Base-by-base conservation (phyloP, 2,888 invertebrate species). In the Brachyopa scutellaris region DNA sequence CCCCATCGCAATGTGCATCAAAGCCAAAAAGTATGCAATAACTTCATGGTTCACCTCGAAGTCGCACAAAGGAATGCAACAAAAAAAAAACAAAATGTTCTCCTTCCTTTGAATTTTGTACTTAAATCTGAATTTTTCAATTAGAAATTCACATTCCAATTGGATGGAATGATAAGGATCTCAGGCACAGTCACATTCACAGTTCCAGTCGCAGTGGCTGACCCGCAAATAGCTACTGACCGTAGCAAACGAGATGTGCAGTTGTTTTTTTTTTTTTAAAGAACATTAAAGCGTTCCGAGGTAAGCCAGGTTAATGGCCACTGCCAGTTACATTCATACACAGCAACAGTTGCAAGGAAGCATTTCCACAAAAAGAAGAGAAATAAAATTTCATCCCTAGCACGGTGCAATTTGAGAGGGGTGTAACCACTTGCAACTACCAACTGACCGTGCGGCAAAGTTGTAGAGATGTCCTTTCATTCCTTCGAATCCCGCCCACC, bases 301-400 rank as follows among this genome's bases (percentile, higher is more conserved):
- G 70, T 77, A 70, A 70, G 62, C 57, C 70, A 70, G 70, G 57
- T 62, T 70, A 57, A 77, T 64, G 55, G 62, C 21, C 76, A 70
- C 51, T 11, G 33, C 33, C 57, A 40, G 51, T 51, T 53, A 23
- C 45, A 67, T 15, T 31, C 9, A 47, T 11, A 49, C n/a, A 23
- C 3, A 69, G 57, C 55, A 57, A 49, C 51, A 61, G 31, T 70
- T 51, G 31, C 47, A 36, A 21, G 13, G 13, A 66, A 66, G 11
- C 3, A n/a, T 2, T 5, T 21, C 9, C 8, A 47, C 23, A 26
- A 26, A 47, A 29, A 26, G 6, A 26, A 26, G 4, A 26, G 3
- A 26, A 26, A 1, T 13, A 9, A 26, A 26, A 49, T 21, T 42
- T 4, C 17, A n/a, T n/a, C n/a, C 9, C 9, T n/a, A 26, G 26